These are phyloP conservation scores for Zapornia atra DNA, from an alignment of 2,113 vertebrate genomes.

Conservation along the genomic window DNA sequence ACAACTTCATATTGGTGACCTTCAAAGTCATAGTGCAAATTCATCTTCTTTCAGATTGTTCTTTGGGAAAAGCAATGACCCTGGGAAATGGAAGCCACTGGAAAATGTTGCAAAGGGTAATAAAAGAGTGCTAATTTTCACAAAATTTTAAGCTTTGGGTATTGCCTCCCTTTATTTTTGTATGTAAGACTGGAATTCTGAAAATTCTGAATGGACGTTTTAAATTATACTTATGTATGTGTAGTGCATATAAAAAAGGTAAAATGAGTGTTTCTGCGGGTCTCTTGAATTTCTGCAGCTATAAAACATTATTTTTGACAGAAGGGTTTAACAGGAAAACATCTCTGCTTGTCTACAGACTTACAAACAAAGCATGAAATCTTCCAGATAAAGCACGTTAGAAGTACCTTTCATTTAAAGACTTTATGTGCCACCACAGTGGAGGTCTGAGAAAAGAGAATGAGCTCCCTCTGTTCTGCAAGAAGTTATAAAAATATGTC, in stretches of 20 bases:
- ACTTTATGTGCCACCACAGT: neutral
- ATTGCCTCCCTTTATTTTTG: neutral
- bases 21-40: conserved; percentile 43
- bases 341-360: neutral
- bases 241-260: neutral
- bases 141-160: neutral
- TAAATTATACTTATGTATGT: neutral
- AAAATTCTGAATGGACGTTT: neutral
- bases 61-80: neutral
- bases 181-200: neutral
- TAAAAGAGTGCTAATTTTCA: neutral
- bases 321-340: neutral
- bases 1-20: conserved; percentile 16
- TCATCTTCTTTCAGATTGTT: conserved; percentile 19
- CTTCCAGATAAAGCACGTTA: neutral
- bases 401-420: neutral
- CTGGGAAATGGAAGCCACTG: neutral
- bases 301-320: neutral
- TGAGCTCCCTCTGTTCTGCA: neutral
- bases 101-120: neutral
- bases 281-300: neutral
- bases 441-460: neutral
- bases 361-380: neutral
- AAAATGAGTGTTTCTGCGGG: neutral
- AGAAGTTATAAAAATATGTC: neutral